Evolutionary conservation across 2,888 invertebrate genomes (phyloP), one percentile per base, ranked within the genome.

Genomic region (Drosophila maculinotata): DNA sequence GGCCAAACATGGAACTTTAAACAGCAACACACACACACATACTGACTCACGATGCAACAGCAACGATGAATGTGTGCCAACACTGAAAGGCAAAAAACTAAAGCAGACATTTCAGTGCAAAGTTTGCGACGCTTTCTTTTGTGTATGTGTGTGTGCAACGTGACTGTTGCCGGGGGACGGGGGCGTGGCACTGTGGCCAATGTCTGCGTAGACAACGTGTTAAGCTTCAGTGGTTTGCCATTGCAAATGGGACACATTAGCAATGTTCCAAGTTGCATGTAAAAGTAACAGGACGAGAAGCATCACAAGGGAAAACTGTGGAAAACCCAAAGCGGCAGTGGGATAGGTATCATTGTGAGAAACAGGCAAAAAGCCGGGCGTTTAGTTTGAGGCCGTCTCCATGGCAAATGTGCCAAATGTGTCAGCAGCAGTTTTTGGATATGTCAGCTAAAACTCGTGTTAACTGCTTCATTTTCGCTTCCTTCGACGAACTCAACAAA

Each of bases 221-320:
- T 88, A 83, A 88, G 87, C 83, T 83, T 83, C 83, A 83, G 83
- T 88, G 86, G 87, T 74, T 86, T 76, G 87, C 84, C 80, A 79
- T 72, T 69, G 83, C 88, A 88, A 88, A 88, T 88, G 83, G 87
- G 88, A 88, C 88, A 83, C 88, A 83, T 83, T 83, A 83, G 88
- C 82, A 63, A 82, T 85, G 88, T 87, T 42, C 69, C 36, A 51
- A 33, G 68, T 14, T 68, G 57, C 58, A 39, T 12, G 10, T 8
- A 23, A 23, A 14, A 23, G 47, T 25, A 38, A 39, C 20, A 17
- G 41, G 33, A 42, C 9, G 23, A 2, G 25, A 20, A 23, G 28
- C 17, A 30, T 20, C 2, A 35, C 17, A 23, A 8, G 12, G 31
- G 23, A 8, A 1, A 10, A 38, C 36, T 36, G 17, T 2, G 15